These are phyloP conservation scores for Hyperoplus immaculatus DNA, from an alignment of 2,797 vertebrate species.

Conservation along the genomic window DNA sequence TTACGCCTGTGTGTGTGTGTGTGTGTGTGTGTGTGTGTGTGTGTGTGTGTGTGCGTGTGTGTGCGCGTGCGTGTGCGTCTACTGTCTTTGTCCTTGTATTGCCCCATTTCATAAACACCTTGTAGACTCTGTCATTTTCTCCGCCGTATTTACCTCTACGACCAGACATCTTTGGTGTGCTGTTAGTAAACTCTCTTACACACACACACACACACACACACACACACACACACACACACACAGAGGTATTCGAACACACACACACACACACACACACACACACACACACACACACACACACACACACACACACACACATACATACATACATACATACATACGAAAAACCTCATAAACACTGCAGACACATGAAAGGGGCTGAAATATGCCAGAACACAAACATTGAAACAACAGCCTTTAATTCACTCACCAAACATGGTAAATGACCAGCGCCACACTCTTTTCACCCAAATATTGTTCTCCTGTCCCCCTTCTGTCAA, in stretches of 20 bases:
- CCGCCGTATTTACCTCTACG: slow-evolving; percentile 81
- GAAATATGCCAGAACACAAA: slow-evolving; percentile 59
- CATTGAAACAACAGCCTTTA: slow-evolving; percentile 64
- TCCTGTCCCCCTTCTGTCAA: slow-evolving; percentile 33
- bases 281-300: background rate
- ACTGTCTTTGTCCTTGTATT: slow-evolving; percentile 65
- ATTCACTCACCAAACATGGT: slow-evolving; percentile 71
- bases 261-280: too few species aligned
- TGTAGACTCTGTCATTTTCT: slow-evolving; percentile 86
- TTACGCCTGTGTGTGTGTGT: slow-evolving; percentile 35
- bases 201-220: slow-evolving; percentile 29
- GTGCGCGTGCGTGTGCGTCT: slow-evolving; percentile 49
- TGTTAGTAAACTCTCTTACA: slow-evolving; percentile 81
- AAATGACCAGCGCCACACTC: slow-evolving; percentile 60
- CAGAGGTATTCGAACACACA: too few species aligned
- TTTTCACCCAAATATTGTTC: slow-evolving; percentile 52
- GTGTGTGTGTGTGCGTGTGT: slow-evolving; percentile 52
- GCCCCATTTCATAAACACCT: slow-evolving; percentile 84
- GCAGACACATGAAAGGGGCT: slow-evolving; percentile 76
- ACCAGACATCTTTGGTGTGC: slow-evolving; percentile 78
- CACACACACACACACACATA: slow-evolving; percentile 7
- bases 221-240: too few species aligned
- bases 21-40: slow-evolving; percentile 23
- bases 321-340: slow-evolving; percentile 1
- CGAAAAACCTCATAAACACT: slow-evolving; percentile 54